Evolutionary conservation across 2,888 invertebrate genomes (phyloP).

Genomic region (Willowsia nigromaculata): DNA sequence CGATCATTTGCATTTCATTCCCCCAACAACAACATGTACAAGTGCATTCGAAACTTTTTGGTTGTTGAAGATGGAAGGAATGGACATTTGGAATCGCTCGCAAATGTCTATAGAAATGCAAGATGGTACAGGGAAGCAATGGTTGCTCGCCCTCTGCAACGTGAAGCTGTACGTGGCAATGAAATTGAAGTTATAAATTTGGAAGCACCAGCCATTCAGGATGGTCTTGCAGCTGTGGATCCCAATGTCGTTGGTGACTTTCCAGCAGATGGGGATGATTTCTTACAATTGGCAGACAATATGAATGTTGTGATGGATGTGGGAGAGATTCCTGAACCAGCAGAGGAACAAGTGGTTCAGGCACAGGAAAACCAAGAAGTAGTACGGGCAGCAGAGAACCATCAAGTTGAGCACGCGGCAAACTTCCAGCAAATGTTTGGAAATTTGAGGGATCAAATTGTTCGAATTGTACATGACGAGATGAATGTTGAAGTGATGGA

Average conservation of each 20-base stretch:
- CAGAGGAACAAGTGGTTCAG: not conserved
- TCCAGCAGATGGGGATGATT: too few relatives aligned
- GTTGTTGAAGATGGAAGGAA: not conserved
- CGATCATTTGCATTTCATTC: not conserved
- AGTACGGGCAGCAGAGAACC: too few relatives aligned
- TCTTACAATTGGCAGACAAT: too few relatives aligned
- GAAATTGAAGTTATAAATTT: not conserved
- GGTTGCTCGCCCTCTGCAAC: not conserved
- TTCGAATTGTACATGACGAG: too few relatives aligned
- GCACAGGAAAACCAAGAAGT: not conserved
- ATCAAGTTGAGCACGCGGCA: not conserved
- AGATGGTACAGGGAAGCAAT: too few relatives aligned
- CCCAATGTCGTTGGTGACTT: too few relatives aligned
- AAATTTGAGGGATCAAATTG: too few relatives aligned
- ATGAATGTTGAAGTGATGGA: not conserved
- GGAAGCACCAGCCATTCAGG: too few relatives aligned
- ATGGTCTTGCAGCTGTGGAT: too few relatives aligned
- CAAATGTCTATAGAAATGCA: not conserved
- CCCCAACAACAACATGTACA: not conserved
- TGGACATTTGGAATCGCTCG: not conserved
- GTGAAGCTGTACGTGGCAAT: not conserved
- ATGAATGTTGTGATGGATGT: not conserved
- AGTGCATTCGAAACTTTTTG: slow-evolving; percentile 1
- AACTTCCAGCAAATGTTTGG: too few relatives aligned
- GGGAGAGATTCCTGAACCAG: too few relatives aligned